Base-by-base conservation (phyloP, 2,797 vertebrate species). In the Bradypodion pumilum region DNA sequence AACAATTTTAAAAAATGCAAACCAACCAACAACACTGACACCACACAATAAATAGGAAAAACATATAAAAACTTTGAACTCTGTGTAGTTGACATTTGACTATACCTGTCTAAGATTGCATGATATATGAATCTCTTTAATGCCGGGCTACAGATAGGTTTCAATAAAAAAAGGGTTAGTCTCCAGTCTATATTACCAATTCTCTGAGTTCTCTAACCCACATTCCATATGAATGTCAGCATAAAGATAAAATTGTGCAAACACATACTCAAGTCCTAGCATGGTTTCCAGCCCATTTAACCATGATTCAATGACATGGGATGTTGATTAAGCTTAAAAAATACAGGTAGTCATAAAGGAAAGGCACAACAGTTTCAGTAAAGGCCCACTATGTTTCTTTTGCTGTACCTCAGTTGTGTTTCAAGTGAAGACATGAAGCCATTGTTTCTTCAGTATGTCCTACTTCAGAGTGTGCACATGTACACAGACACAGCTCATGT, bases 211-310 rank as follows among this genome's bases (percentile, higher is more conserved):
- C 85, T 86, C 86, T 89, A 52, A 29, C 68, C 84, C 70, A 80
- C 27, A 88, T 92, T 91, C 89, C 92, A 90, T 91, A 92, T 87
- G 88, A 88, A 78, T 23, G 0, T 79, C 85, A 90, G 70, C 85
- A 92, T 90, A 90, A 92, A 90, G 90, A 86, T 1, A 27, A 4
- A 78, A 0, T 78, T 93, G 86, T 92, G 90, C 86, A 82, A 56
- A 6, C 65, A 63, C 32, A 12, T 23, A 37, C 19, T 35, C 46
- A 10, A n/a, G 19, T 63, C 52, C 56, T 63, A n/a, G 27, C 19
- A 19, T 44, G 52, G 42, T 81, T 81, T 85, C 42, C 29, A 46
- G 32, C 2, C 12, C 7, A 21, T 68, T 49, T 69, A 32, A 72
- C 1, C 15, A 7, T 63, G 60, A 76, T 27, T 62, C 16, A 37